Percentiles rank a stretch among this genome's conserved stretches.
Evolutionary conservation across 2,113 vertebrate species (phyloP).

Genomic region (Hippocampus guttulatus): DNA sequence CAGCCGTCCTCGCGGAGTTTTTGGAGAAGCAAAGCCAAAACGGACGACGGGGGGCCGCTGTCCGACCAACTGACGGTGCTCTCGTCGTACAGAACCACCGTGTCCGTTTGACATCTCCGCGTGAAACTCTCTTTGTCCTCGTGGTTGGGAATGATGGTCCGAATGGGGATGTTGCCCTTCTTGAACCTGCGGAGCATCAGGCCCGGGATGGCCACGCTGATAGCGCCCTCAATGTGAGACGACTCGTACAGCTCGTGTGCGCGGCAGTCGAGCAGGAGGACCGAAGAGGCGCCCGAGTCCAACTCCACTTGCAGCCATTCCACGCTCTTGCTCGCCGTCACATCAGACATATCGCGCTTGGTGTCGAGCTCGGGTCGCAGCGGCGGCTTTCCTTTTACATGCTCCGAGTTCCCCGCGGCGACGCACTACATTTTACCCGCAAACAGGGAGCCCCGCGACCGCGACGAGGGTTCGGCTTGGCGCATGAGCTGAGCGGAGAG

Average conservation of each 20-base stretch:
- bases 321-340: slow-evolving; percentile 91
- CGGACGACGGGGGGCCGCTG: slow-evolving; percentile 82
- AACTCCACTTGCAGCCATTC: slow-evolving; percentile 92
- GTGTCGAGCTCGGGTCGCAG: slow-evolving; percentile 48
- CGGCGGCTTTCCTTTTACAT: slow-evolving; percentile 41
- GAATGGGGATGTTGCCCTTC: slow-evolving; percentile 92
- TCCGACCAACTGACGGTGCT: slow-evolving; percentile 85
- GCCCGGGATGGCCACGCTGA: slow-evolving; percentile 91
- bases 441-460: slow-evolving; percentile 5
- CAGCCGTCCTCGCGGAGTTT: slow-evolving; percentile 94
- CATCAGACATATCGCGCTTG: slow-evolving; percentile 77
- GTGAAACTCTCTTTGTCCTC: slow-evolving; percentile 88
- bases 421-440: slow-evolving; percentile 34
- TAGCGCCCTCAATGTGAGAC: slow-evolving; percentile 92
- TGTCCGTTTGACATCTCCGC: slow-evolving; percentile 86
- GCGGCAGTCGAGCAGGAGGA: slow-evolving; percentile 96
- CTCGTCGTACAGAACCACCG: slow-evolving; percentile 94
- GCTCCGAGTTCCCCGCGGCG: slow-evolving; percentile 9
- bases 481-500: slow-evolving; percentile 46
- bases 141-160: slow-evolving; percentile 85
- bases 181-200: slow-evolving; percentile 93
- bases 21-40: slow-evolving; percentile 87
- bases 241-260: slow-evolving; percentile 92
- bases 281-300: slow-evolving; percentile 81
- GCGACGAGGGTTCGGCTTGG: slow-evolving; percentile 24